These are phyloP conservation scores for Psittacula echo DNA, from an alignment of 2,797 vertebrate genomes.

Conservation along the genomic window DNA sequence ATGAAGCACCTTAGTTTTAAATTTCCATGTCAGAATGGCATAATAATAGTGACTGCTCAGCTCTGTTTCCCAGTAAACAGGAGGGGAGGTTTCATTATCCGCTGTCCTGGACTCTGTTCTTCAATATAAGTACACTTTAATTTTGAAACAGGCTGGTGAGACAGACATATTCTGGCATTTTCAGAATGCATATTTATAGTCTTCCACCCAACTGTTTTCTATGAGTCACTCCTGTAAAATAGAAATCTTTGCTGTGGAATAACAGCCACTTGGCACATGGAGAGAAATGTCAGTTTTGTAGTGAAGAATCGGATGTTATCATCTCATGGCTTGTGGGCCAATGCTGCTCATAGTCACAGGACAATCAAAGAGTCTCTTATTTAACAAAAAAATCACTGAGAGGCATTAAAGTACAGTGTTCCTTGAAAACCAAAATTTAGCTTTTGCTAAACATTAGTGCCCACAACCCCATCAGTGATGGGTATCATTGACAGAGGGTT, in stretches of 20 bases:
- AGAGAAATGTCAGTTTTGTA: not conserved
- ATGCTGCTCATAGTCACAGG: not conserved
- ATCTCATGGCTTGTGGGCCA: not conserved
- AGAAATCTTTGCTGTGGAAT: not conserved
- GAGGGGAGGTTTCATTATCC: not conserved
- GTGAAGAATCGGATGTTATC: not conserved
- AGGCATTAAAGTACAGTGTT: not conserved
- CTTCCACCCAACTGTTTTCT: not conserved
- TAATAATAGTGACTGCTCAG: not conserved
- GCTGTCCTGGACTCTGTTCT: not conserved
- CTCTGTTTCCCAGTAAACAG: not conserved
- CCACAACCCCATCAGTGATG: fast-evolving
- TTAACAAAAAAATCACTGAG: not conserved
- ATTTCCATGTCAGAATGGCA: not conserved
- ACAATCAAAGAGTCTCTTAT: not conserved
- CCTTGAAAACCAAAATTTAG: not conserved
- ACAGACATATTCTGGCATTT: slow-evolving; percentile 19
- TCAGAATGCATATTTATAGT: slow-evolving; percentile 44
- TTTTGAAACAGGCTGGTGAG: not conserved
- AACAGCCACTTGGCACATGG: not conserved
- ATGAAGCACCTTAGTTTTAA: not conserved
- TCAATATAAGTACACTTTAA: not conserved
- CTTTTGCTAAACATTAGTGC: not conserved
- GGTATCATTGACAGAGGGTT: not conserved
- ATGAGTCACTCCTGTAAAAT: not conserved